Percentiles rank a stretch among this genome's conserved stretches.
phyloP scores from a whole-genome alignment of 2,888 invertebrate species.

The Gasteruption jaculator region DNA sequence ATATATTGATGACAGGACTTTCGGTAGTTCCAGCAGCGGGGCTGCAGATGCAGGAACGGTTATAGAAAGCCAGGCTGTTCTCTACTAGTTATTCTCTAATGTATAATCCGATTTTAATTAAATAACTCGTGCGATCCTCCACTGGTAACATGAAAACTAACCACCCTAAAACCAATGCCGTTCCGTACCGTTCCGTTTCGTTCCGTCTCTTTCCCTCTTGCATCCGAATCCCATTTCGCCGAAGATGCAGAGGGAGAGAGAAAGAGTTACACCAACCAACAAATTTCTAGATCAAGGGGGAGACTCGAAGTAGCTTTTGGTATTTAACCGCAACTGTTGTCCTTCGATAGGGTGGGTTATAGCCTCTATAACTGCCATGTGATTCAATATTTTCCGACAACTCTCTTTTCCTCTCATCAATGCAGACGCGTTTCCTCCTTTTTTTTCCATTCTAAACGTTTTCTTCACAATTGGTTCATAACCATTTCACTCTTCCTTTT shows the following conservation, averaged over 20 bases:
- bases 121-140: conserved; percentile 32
- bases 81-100: too few species aligned
- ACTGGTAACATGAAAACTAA: too few species aligned
- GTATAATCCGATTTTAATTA: conserved; percentile 50
- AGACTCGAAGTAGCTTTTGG: conserved; percentile 25
- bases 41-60: conserved; percentile 14
- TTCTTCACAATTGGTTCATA: too few species aligned
- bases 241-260: conserved; percentile 18
- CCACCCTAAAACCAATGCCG: too few species aligned
- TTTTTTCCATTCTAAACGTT: too few species aligned
- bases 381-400: too few species aligned
- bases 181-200: too few species aligned
- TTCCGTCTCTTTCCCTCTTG: conserved; percentile 19
- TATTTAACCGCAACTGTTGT: conserved; percentile 51
- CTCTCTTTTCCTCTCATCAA: not conserved
- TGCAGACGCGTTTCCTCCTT: too few species aligned
- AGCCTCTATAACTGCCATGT: too few species aligned
- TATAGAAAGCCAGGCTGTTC: conserved; percentile 4
- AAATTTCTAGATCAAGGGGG: conserved; percentile 6
- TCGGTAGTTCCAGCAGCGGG: conserved; percentile 29
- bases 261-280: too few species aligned
- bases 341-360: conserved; percentile 43
- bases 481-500: too few species aligned
- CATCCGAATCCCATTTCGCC: conserved; percentile 1
- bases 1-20: conserved; percentile 34